Conservation (phyloP, 2,113 vertebrate species). For the Lophochroa leadbeateri region DNA sequence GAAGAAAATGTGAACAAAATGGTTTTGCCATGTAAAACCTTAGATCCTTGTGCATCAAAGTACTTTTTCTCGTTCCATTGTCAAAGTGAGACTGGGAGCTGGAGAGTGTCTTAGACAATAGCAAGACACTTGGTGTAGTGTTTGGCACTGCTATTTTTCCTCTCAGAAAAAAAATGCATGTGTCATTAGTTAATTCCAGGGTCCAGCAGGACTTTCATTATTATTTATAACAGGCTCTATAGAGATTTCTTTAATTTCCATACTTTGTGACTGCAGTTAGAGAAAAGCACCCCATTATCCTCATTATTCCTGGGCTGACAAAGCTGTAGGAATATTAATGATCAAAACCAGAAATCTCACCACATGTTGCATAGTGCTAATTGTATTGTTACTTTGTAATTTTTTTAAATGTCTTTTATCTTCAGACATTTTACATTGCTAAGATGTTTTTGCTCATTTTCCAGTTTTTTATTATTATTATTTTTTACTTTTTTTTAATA, state of each 20-base stretch:
- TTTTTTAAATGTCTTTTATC: background rate
- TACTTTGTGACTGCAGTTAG: background rate
- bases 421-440: background rate
- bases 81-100: background rate
- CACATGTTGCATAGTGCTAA: background rate
- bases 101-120: background rate
- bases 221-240: background rate
- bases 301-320: background rate
- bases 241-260: background rate
- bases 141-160: background rate
- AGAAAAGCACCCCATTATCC: background rate
- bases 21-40: background rate
- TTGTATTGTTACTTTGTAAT: background rate
- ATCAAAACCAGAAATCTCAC: background rate
- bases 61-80: accelerated
- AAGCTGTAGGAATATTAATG: background rate
- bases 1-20: background rate
- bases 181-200: background rate
- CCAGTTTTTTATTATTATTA: background rate
- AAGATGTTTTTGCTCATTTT: background rate
- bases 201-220: background rate
- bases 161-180: background rate
- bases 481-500: background rate
- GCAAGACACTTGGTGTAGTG: background rate
- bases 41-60: background rate